Evolutionary conservation across 2,888 invertebrate genomes (phyloP).

Genomic region (Sesamia inferens): DNA sequence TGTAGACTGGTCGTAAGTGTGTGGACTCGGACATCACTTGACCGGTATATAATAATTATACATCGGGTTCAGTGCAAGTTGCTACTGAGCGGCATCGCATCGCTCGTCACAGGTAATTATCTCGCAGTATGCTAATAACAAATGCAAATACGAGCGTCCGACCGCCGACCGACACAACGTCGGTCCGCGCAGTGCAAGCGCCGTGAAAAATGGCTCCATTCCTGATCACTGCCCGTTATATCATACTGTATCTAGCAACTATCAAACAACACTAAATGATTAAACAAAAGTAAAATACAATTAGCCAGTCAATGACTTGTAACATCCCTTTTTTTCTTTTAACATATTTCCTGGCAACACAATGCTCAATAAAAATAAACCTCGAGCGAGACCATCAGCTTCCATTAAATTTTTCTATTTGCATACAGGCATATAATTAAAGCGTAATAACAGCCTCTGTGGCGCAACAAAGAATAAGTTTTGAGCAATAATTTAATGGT

Average conservation of each 20-base stretch:
- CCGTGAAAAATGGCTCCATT: conserved; percentile 85
- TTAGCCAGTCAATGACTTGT: conserved; percentile 71
- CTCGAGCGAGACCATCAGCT: conserved; percentile 80
- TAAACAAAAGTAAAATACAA: conserved; percentile 62
- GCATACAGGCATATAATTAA: conserved; percentile 89
- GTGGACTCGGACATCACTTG: conserved; percentile 68
- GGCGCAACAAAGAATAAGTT: conserved; percentile 89
- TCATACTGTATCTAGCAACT: conserved; percentile 44
- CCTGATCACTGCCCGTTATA: conserved; percentile 58
- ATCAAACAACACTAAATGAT: conserved; percentile 51
- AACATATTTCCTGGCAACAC: conserved; percentile 71
- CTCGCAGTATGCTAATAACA: conserved; percentile 83
- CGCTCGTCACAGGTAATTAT: conserved; percentile 86
- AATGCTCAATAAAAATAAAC: conserved; percentile 83
- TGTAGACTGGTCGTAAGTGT: conserved; percentile 48
- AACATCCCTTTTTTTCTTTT: conserved; percentile 66
- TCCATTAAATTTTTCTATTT: conserved; percentile 88
- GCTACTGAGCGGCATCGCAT: conserved; percentile 72
- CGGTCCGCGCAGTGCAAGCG: conserved; percentile 61
- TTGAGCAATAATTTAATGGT: conserved; percentile 90
- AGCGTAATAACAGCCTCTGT: conserved; percentile 88
- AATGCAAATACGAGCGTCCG: conserved; percentile 83
- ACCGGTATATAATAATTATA: conserved; percentile 76
- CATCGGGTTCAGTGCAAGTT: conserved; percentile 69
- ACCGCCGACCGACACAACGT: conserved; percentile 64